phyloP scores from a whole-genome alignment of 2,888 invertebrate genomes.

The Xestia rhomboidea region DNA sequence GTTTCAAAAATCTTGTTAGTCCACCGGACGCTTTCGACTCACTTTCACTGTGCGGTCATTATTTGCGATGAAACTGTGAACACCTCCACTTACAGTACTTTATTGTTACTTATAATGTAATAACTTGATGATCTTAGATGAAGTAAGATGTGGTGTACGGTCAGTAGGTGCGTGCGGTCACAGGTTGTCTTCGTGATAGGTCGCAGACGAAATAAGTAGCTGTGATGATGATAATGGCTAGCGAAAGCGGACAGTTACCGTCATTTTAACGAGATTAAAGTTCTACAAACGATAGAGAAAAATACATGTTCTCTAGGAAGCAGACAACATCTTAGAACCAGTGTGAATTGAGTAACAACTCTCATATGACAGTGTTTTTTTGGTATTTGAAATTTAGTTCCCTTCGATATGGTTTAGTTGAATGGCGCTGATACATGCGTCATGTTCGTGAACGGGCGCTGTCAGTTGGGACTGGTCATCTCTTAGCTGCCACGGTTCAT shows the following conservation, averaged over 20 bases:
- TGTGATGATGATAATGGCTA: conserved; percentile 34
- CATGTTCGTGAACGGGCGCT: no score
- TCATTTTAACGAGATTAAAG: conserved; percentile 19
- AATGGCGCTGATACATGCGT: no score
- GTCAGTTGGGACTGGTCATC: no score
- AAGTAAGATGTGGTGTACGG: conserved; percentile 35
- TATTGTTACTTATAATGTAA: conserved; percentile 45
- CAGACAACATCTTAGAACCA: background rate
- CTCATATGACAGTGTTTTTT: background rate
- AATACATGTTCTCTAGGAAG: background rate
- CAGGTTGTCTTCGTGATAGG: conserved; percentile 52
- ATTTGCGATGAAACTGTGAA: conserved; percentile 58
- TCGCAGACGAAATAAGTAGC: conserved; percentile 36
- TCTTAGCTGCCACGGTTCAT: no score
- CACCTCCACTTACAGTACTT: conserved; percentile 43
- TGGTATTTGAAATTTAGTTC: background rate
- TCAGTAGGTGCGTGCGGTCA: conserved; percentile 39
- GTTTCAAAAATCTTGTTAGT: conserved; percentile 49
- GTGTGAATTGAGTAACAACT: background rate
- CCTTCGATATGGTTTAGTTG: no score
- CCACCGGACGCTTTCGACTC: conserved; percentile 48
- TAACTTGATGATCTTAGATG: conserved; percentile 22
- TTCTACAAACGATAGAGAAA: background rate
- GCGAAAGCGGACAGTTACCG: conserved; percentile 46
- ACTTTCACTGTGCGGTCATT: conserved; percentile 66